Conservation (phyloP, 1,140 invertebrate species). For the Heliothis subflexa region DNA sequence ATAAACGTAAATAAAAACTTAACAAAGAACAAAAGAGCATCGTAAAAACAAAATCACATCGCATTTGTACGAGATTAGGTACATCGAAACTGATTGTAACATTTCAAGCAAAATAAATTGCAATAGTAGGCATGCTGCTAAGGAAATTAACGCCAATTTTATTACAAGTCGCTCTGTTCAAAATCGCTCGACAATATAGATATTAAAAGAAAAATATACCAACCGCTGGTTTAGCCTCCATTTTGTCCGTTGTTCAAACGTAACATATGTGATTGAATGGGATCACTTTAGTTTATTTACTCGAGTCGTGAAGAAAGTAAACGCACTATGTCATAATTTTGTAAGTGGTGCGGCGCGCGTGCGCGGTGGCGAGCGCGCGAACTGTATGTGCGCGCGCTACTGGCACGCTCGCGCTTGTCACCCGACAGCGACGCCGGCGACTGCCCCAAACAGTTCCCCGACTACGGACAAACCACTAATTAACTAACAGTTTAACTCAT, state of each 20-base stretch:
- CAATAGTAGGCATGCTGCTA: conserved; percentile 17
- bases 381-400: conserved; percentile 62
- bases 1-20: not conserved
- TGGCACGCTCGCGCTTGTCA: conserved; percentile 49
- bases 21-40: not conserved
- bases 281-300: conserved; percentile 17
- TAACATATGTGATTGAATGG: conserved; percentile 31
- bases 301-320: conserved; percentile 37
- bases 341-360: conserved; percentile 44
- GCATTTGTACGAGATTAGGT: not conserved
- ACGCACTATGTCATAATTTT: conserved; percentile 42
- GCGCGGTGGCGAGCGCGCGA: conserved; percentile 61
- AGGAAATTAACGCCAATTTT: conserved; percentile 40
- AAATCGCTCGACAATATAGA: not conserved
- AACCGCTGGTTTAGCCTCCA: conserved; percentile 60
- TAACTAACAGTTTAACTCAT: not conserved
- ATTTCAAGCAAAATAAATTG: not conserved
- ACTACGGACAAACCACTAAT: not conserved
- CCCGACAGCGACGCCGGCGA: conserved; percentile 10
- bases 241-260: conserved; percentile 43
- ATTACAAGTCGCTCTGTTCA: conserved; percentile 43
- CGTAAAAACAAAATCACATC: not conserved
- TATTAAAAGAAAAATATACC: conserved; percentile 53
- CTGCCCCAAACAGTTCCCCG: conserved; percentile 28
- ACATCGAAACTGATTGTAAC: not conserved